Percentiles rank a stretch among this genome's conserved stretches.
Conservation (phyloP, 2,888 invertebrate species). For the Helobdella robusta region DNA sequence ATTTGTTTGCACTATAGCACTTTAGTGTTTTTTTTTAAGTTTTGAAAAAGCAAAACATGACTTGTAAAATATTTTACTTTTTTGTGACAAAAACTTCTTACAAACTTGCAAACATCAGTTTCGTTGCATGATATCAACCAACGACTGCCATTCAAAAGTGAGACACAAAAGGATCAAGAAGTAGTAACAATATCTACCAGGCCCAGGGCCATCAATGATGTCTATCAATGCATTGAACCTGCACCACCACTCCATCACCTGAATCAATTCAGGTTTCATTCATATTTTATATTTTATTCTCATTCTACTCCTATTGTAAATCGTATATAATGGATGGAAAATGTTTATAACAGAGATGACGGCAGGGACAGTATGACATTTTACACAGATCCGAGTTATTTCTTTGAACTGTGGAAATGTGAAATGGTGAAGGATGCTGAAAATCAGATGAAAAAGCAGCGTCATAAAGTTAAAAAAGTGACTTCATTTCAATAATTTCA, state of each 20-base stretch:
- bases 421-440: conserved; percentile 87
- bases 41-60: too few species aligned
- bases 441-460: conserved; percentile 29
- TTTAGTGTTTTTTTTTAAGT: background rate
- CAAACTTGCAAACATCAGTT: too few species aligned
- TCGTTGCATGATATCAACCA: conserved; percentile 88
- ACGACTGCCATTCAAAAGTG: conserved; percentile 89
- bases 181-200: conserved; percentile 78
- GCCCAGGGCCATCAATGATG: conserved; percentile 87
- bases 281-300: background rate
- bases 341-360: conserved; percentile 62
- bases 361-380: conserved; percentile 95
- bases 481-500: too few species aligned
- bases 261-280: conserved; percentile 68
- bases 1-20: background rate
- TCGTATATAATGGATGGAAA: background rate
- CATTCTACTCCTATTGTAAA: background rate
- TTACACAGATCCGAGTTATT: conserved; percentile 98
- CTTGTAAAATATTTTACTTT: too few species aligned
- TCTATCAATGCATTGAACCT: conserved; percentile 80
- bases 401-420: conserved; percentile 96
- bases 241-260: conserved; percentile 91
- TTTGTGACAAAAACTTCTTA: too few species aligned
- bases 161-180: conserved; percentile 86
- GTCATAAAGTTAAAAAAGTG: conserved; percentile 21